phyloP scores from a whole-genome alignment of 2,888 invertebrate genomes.

The Hypercompe scribonia region DNA sequence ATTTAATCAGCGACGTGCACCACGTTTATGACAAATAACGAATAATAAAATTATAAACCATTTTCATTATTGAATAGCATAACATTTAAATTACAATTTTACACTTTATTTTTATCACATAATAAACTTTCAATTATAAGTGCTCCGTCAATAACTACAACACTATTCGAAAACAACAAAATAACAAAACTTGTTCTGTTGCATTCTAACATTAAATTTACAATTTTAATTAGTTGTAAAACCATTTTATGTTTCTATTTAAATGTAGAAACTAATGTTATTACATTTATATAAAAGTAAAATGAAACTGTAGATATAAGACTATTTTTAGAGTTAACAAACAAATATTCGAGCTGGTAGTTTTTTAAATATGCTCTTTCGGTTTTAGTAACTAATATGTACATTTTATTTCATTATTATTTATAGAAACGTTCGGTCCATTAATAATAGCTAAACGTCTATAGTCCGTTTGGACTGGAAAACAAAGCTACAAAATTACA shows the following conservation, averaged over 20 bases:
- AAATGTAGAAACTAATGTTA: not conserved
- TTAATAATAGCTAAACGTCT: too few relatives aligned
- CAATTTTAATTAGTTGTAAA: not conserved
- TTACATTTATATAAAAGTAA: not conserved
- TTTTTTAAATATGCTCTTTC: not conserved
- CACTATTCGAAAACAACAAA: not conserved
- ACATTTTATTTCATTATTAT: too few relatives aligned
- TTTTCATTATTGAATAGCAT: not conserved
- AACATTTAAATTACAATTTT: not conserved
- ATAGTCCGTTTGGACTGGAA: too few relatives aligned
- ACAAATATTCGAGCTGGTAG: not conserved
- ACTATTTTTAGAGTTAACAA: not conserved
- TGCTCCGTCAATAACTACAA: not conserved
- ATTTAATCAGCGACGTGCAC: not conserved
- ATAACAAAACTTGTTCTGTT: not conserved
- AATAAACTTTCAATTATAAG: not conserved
- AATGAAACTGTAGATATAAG: not conserved
- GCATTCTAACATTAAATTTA: too few relatives aligned
- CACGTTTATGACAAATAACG: not conserved
- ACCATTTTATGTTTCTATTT: not conserved
- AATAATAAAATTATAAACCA: not conserved
- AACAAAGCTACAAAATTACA: too few relatives aligned
- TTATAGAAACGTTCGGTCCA: too few relatives aligned
- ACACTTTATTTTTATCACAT: not conserved
- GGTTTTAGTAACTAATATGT: too few relatives aligned